phyloP scores from a whole-genome alignment of 23 tunicate genomes.

The Phallusia fumigata region DNA sequence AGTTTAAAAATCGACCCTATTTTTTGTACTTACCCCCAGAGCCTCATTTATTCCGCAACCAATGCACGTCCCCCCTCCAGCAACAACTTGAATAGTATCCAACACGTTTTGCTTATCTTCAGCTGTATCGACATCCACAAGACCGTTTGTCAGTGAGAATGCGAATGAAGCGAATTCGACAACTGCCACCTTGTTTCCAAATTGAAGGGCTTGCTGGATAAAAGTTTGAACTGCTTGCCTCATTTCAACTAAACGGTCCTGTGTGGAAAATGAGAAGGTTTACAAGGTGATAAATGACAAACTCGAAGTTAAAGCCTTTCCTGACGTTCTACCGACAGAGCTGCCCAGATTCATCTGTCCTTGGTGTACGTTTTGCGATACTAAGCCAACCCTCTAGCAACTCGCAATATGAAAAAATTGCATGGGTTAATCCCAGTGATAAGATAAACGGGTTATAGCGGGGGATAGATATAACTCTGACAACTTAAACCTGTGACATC shows the following conservation, averaged over 20 bases:
- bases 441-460: too few relatives aligned
- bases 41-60: conserved; percentile 19
- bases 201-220: not conserved
- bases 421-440: too few relatives aligned
- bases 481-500: too few relatives aligned
- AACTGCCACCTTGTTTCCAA: conserved; percentile 18
- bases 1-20: too few relatives aligned
- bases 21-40: conserved; percentile 8
- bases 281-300: too few relatives aligned
- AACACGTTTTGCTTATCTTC: conserved; percentile 7
- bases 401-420: too few relatives aligned
- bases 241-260: conserved; percentile 30
- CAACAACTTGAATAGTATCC: not conserved
- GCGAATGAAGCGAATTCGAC: conserved; percentile 25
- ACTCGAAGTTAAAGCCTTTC: too few relatives aligned
- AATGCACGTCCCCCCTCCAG: conserved; percentile 11
- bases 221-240: conserved; percentile 29
- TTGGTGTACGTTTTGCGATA: too few relatives aligned
- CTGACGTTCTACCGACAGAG: too few relatives aligned
- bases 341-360: too few relatives aligned
- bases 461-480: too few relatives aligned
- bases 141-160: not conserved
- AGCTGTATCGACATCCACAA: conserved; percentile 3
- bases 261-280: not conserved
- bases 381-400: too few relatives aligned